Evolutionary conservation across 2,797 vertebrate species (phyloP), one percentile per base, ranked within the genome.

Genomic region (Enteromius viviparus): DNA sequence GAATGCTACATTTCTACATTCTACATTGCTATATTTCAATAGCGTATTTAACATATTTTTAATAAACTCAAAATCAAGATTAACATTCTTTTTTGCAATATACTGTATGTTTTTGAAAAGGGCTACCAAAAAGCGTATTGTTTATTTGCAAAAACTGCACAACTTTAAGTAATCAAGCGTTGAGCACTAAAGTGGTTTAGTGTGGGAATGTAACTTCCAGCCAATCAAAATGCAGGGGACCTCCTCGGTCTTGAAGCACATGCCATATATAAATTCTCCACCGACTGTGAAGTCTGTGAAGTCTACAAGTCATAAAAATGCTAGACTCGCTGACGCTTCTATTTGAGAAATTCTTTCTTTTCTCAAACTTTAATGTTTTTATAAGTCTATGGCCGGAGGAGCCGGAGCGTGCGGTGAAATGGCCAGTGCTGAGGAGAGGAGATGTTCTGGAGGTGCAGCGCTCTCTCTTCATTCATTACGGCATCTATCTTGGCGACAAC

Each of bases 371-470:
- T 17, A 51, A 70, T 19, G 21, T 83, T n/a, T 83, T 78, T 60
- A 89, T 89, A 62, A 82, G 80, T 62, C 81, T 87, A 64, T 91
- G 89, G 78, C 42, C 58, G 6, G 66, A 69, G 0, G 53, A 82
- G 40, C 34, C 42, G 53, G 55, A 83, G 53, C n/a, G 75, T 26
- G 95, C 64, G 3, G 23, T 62, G 21, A 83, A 37, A 49, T 60
- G 53, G 15, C 60, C 71, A 26, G 12, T 37, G 55, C 55, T 87
- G 17, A 92, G 91, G 37, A 93, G 97, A 47, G 97, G 97, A 0
- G 98, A 98, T 88, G 90, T 99, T 78, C 92, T 99, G 84, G 96
- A 98, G 89, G 98, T 99, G 77, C 94, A 96, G 40, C 95, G 98
- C 60, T 96, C 95, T 1, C 92, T 99, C 4, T 96, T 99, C 87